Evolutionary conservation across 2,888 invertebrate species (phyloP).

Genomic region (Temnothorax ravouxi): DNA sequence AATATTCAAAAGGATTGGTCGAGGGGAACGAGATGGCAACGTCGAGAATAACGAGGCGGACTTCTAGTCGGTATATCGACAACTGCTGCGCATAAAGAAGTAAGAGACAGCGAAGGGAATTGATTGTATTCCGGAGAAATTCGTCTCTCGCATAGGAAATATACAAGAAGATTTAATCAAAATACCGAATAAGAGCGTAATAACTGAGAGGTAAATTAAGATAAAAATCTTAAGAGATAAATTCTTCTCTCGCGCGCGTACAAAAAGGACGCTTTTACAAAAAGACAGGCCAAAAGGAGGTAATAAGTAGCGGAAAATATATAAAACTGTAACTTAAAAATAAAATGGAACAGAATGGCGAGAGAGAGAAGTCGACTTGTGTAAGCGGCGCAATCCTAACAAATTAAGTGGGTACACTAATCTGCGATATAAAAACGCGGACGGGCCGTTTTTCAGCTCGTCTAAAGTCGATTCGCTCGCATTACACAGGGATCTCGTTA

Average conservation of each 20-base stretch:
- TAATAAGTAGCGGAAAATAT: constrained; percentile 13
- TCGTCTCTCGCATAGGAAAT: not conserved
- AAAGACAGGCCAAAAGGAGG: not conserved
- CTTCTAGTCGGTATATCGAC: not conserved
- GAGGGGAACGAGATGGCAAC: not conserved
- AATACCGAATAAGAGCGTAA: not conserved
- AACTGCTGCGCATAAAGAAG: not conserved
- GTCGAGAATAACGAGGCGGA: not conserved
- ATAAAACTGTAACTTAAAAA: not conserved
- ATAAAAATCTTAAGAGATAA: constrained; percentile 21
- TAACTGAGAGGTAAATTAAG: constrained; percentile 35
- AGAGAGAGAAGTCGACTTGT: not conserved
- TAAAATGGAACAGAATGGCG: not conserved
- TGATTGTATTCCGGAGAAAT: constrained; percentile 7
- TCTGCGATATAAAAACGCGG: constrained; percentile 49
- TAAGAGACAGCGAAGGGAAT: not conserved
- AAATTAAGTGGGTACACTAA: not conserved
- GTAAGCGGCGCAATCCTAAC: constrained; percentile 23
- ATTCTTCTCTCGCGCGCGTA: not conserved
- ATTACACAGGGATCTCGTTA: constrained; percentile 11
- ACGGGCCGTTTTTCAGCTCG: constrained; percentile 31
- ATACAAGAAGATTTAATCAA: constrained; percentile 21
- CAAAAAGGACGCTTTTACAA: not conserved
- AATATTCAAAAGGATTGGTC: constrained; percentile 46
- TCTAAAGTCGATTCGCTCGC: constrained; percentile 8